A percentile compares a stretch with the other conserved stretches of the same genome.
Conservation (phyloP, 2,113 vertebrate genomes). For the Catharus fuscescens region DNA sequence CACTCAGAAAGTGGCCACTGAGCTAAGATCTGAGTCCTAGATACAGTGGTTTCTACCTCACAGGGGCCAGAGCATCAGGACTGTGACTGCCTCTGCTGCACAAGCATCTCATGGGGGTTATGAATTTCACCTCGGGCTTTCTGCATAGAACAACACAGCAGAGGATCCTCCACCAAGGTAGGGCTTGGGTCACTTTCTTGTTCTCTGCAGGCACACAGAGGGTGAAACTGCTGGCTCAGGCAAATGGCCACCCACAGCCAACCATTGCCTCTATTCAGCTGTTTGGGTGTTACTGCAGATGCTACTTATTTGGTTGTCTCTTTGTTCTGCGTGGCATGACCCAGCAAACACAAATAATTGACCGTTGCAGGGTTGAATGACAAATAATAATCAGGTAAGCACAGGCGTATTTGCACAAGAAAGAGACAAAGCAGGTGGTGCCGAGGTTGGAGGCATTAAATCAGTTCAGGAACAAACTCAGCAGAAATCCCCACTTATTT, state of each 20-base stretch:
- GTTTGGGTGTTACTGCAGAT: background rate
- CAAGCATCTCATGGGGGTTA: accelerated
- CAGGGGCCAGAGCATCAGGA: background rate
- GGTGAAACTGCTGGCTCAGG: slow-evolving; percentile 9
- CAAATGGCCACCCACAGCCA: background rate
- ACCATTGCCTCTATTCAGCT: background rate
- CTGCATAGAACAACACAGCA: background rate
- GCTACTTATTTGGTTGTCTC: background rate
- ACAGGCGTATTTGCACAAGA: slow-evolving; percentile 18
- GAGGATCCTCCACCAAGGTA: background rate
- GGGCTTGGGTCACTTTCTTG: accelerated
- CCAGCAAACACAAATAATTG: slow-evolving; percentile 16
- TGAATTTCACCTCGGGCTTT: background rate
- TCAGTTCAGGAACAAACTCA: background rate
- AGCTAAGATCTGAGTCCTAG: background rate
- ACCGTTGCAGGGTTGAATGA: background rate
- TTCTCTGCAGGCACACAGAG: background rate
- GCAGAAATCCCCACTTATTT: background rate
- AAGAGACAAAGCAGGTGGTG: slow-evolving; percentile 6
- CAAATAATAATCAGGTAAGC: slow-evolving; percentile 22
- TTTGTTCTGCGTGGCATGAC: background rate
- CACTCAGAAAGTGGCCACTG: background rate
- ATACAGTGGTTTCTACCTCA: background rate
- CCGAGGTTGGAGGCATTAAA: background rate
- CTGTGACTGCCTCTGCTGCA: background rate